Base-by-base conservation (phyloP, 2,113 vertebrate species). In the Phrynocephalus versicolor region DNA sequence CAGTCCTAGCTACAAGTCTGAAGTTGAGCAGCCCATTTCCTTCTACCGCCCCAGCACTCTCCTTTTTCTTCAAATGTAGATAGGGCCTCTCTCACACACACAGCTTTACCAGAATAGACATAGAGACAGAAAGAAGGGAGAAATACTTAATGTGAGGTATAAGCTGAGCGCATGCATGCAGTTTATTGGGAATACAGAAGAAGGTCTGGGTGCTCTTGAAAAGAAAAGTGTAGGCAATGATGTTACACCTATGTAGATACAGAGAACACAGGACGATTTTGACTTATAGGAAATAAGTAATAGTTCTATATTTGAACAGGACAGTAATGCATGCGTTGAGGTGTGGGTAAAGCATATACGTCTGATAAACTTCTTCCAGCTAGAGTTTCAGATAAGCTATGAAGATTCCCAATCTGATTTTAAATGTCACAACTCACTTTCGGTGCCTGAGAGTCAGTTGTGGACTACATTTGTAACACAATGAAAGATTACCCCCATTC, bases 41-140 rank as follows among this genome's bases (percentile, higher is more conserved):
- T 69, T 67, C 27, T 18, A 9, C 64, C 41, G 55, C 19, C n/a
- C 23, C 10, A 69, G 10, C 3, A 51, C 7, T 51, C 30, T 33
- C 23, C 6, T 70, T 23, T 5, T 37, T 33, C 33, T 37, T 8
- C 35, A 27, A 55, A 6, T 35, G 2, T 12, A 69, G 51, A 57
- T n/a, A n/a, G n/a, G n/a, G n/a, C n/a, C n/a, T n/a, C n/a, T n/a
- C n/a, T n/a, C n/a, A 25, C 65, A 45, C 25, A 69, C n/a, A 2
- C 14, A 77, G 41, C 41, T 77, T 3, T 77, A 41, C n/a, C 62
- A 84, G 1, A 16, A 19, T 39, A 30, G 37, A 37, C 65, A 15
- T 35, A 65, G 57, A 72, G 14, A 7, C 33, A 92, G 86, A 93
- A 81, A 79, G 93, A 67, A 69, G 94, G 18, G 25, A 73, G 6